Evolutionary conservation across 2,113 vertebrate genomes (phyloP).

Genomic region (Amblyornis subalaris): DNA sequence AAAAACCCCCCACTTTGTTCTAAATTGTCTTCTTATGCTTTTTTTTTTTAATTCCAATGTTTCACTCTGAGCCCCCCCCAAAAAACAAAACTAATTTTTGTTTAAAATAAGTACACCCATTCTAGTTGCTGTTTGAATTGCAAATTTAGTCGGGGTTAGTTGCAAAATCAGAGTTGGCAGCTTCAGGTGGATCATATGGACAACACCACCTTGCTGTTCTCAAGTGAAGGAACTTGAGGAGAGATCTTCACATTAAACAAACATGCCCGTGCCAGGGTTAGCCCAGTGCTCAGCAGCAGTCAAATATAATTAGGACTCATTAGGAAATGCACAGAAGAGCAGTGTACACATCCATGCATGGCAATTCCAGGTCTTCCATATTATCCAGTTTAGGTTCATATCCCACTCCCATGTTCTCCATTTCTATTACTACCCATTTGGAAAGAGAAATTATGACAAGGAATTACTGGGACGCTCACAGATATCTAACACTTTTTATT

Average conservation of each 20-base stretch:
- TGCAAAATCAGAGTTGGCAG: background rate
- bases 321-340: background rate
- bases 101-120: background rate
- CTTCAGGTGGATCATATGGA: background rate
- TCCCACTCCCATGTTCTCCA: accelerated
- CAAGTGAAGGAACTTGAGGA: background rate
- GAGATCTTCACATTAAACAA: background rate
- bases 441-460: background rate
- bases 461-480: background rate
- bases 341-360: background rate
- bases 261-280: background rate
- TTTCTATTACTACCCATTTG: background rate
- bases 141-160: background rate
- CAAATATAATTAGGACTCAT: background rate
- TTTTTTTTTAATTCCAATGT: background rate
- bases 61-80: background rate
- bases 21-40: background rate
- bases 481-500: background rate
- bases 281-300: background rate
- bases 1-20: background rate
- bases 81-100: background rate
- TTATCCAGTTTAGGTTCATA: background rate
- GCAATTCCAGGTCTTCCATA: background rate
- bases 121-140: background rate
- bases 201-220: background rate